phyloP scores from a whole-genome alignment of 2,888 invertebrate genomes.

The Scaeva pyrastri region DNA sequence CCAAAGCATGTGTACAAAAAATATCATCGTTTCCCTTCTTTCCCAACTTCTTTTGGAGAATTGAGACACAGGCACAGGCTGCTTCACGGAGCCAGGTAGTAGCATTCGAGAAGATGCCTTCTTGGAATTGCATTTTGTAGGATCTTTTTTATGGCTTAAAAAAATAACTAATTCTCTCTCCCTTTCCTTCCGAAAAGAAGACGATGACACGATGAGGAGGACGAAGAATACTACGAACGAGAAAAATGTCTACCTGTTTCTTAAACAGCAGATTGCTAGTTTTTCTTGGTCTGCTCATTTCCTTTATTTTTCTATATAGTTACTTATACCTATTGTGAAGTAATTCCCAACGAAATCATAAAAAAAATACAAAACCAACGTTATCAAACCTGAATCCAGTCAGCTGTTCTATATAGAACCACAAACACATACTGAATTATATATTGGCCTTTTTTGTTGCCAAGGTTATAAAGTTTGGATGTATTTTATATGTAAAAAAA shows the following conservation, averaged over 20 bases:
- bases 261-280: slow-evolving; percentile 28
- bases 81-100: slow-evolving; percentile 1
- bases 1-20: slow-evolving; percentile 58
- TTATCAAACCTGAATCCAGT: slow-evolving; percentile 60
- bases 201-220: background rate
- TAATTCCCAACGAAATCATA: slow-evolving; percentile 16
- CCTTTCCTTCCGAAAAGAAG: slow-evolving; percentile 56
- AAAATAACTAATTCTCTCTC: slow-evolving; percentile 35
- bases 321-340: background rate
- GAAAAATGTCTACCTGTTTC: slow-evolving; percentile 31
- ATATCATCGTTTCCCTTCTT: slow-evolving; percentile 7
- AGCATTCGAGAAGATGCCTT: slow-evolving; percentile 64
- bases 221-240: background rate
- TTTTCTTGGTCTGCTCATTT: slow-evolving; percentile 24
- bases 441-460: slow-evolving; percentile 53
- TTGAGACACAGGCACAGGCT: background rate
- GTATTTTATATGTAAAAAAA: slow-evolving; percentile 1
- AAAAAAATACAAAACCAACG: slow-evolving; percentile 12
- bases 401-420: slow-evolving; percentile 52
- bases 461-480: slow-evolving; percentile 46
- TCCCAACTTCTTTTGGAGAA: background rate
- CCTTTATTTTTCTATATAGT: slow-evolving; percentile 2
- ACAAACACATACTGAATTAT: background rate
- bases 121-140: slow-evolving; percentile 62
- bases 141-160: background rate